Conservation (phyloP, 2,113 vertebrate genomes). For the Oreotrochilus melanogaster region DNA sequence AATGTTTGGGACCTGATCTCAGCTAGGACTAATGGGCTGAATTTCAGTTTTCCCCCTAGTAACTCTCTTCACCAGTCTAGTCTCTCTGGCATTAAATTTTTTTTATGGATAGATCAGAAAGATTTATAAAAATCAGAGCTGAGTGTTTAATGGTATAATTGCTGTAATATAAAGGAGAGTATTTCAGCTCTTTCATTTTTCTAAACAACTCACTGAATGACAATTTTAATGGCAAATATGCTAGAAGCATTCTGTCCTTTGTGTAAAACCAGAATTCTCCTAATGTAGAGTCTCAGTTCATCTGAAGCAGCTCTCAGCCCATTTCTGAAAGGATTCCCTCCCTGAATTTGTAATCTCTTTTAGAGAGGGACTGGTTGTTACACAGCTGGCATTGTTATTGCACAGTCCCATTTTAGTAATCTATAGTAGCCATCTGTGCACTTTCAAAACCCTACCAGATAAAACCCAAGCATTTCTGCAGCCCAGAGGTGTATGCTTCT, state of each 20-base stretch:
- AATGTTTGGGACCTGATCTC: not conserved
- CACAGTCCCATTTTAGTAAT: not conserved
- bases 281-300: not conserved
- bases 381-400: slow-evolving; percentile 13
- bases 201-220: not conserved
- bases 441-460: not conserved
- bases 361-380: not conserved
- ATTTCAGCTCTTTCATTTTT: not conserved
- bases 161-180: not conserved
- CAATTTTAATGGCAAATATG: not conserved
- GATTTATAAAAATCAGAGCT: not conserved
- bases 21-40: not conserved
- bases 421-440: not conserved
- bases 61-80: not conserved
- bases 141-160: not conserved
- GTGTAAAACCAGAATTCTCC: not conserved
- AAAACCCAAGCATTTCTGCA: not conserved
- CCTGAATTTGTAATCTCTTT: not conserved
- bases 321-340: not conserved
- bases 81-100: not conserved
- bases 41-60: not conserved
- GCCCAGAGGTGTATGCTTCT: not conserved
- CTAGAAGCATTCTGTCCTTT: not conserved
- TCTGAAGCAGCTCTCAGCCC: not conserved
- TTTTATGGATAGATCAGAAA: not conserved